Conservation (phyloP, 2,888 invertebrate genomes). For the Drosophila infuscata region DNA sequence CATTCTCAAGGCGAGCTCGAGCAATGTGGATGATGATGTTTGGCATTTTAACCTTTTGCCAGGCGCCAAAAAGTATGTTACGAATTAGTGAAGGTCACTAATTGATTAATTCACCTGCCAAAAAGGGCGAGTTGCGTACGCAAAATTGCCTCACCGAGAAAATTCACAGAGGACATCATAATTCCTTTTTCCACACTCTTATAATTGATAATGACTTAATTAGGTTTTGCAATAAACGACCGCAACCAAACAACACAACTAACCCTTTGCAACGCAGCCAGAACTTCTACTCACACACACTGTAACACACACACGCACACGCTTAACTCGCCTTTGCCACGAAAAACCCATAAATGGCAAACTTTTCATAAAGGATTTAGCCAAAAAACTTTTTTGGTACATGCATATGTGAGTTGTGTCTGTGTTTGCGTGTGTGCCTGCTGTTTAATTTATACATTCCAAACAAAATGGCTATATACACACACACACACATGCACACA, state of each 20-base stretch:
- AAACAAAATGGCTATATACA: slow-evolving; percentile 42
- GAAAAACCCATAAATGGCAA: slow-evolving; percentile 69
- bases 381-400: slow-evolving; percentile 63
- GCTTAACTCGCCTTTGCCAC: slow-evolving; percentile 35
- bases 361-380: slow-evolving; percentile 79
- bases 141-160: slow-evolving; percentile 9
- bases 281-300: slow-evolving; percentile 17
- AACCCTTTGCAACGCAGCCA: slow-evolving; percentile 25
- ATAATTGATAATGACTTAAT: slow-evolving; percentile 77
- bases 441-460: slow-evolving; percentile 72
- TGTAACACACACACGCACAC: neutral
- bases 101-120: slow-evolving; percentile 73
- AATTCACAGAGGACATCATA: slow-evolving; percentile 3
- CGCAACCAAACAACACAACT: slow-evolving; percentile 7
- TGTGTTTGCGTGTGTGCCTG: slow-evolving; percentile 47
- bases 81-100: slow-evolving; percentile 72
- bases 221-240: slow-evolving; percentile 63
- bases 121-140: slow-evolving; percentile 13
- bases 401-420: slow-evolving; percentile 48
- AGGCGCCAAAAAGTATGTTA: slow-evolving; percentile 57
- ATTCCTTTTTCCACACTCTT: slow-evolving; percentile 17
- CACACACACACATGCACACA: slow-evolving; percentile 22
- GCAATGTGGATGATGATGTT: slow-evolving; percentile 54
- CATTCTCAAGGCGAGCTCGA: slow-evolving; percentile 32
- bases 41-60: slow-evolving; percentile 77